Evolutionary conservation across 1,140 invertebrate species (phyloP), one percentile per base, ranked within the genome.

Genomic region (Pseudomyrmex gracilis): DNA sequence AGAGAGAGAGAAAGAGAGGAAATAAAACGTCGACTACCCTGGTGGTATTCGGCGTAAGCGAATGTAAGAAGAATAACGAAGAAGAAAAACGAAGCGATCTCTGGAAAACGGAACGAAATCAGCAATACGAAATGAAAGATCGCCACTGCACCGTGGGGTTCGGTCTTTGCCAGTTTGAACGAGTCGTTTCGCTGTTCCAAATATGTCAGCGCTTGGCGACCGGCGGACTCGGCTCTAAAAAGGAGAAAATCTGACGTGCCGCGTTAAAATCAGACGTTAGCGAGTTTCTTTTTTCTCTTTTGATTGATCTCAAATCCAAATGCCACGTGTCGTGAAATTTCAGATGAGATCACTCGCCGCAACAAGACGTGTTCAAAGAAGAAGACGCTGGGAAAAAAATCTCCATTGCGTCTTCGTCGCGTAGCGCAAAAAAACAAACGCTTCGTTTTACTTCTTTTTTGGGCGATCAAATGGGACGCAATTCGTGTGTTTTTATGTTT

Each of bases 121-220:
- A 68, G 13, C n/a, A 34, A 55, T 74, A 74, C 13, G 12, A n/a
- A 45, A 74, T 67, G 73, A 86, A 55, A 51, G 71, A 84, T 78
- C 49, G 51, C 61, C 47, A 43, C 67, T 60, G 83, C 83, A 55
- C 60, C 53, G 66, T 58, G 51, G 34, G 34, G 34, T 4, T 34
- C 34, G 34, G 12, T 70, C 20, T 63, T 63, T 43, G n/a, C 22
- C 22, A 4, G 34, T 82, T 55, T 47, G 49, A 85, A 24, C 83
- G 66, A 73, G 67, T 73, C 78, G 55, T 71, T 58, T 0, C 53
- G 20, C 64, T 77, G 85, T 34, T 86, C 85, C 83, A 85, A 82
- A 86, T 86, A 85, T 7, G 74, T 63, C 83, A 66, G n/a, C 12
- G 20, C 20, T 80, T 80, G 66, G 76, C 22, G 43, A 58, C n/a